These are phyloP conservation scores for Tympanuchus pallidicinctus DNA, from an alignment of 2,113 vertebrate genomes.

Conservation along the genomic window DNA sequence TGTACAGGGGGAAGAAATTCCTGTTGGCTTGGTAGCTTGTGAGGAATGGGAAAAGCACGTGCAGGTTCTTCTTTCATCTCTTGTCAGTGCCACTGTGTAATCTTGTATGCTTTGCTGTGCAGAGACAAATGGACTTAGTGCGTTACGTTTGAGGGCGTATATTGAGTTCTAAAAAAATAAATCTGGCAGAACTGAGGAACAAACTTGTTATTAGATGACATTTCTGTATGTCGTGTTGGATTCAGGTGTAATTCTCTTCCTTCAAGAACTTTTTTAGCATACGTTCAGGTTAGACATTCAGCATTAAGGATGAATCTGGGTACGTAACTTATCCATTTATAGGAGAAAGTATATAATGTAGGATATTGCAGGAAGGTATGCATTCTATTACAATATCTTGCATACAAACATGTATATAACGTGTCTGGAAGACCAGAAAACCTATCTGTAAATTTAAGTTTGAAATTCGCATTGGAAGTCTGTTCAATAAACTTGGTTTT, in stretches of 20 bases:
- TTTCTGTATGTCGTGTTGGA: neutral
- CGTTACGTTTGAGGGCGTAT: neutral
- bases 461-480: neutral
- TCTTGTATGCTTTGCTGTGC: neutral
- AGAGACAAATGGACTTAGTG: neutral
- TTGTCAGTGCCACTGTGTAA: neutral
- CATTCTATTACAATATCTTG: neutral
- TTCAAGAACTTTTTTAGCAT: neutral
- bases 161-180: neutral
- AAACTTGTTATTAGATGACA: neutral
- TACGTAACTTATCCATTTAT: fast-evolving
- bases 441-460: neutral
- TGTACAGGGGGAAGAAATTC: neutral
- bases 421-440: neutral
- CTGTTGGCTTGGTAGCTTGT: neutral
- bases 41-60: neutral
- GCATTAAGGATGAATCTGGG: neutral
- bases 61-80: neutral
- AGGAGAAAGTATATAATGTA: fast-evolving
- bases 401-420: neutral
- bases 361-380: neutral
- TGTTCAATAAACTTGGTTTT: neutral
- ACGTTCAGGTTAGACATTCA: neutral
- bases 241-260: neutral
- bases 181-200: neutral